phyloP scores from a whole-genome alignment of 53 echinoderm and acorn worm species.

The Holothuria scabra region DNA sequence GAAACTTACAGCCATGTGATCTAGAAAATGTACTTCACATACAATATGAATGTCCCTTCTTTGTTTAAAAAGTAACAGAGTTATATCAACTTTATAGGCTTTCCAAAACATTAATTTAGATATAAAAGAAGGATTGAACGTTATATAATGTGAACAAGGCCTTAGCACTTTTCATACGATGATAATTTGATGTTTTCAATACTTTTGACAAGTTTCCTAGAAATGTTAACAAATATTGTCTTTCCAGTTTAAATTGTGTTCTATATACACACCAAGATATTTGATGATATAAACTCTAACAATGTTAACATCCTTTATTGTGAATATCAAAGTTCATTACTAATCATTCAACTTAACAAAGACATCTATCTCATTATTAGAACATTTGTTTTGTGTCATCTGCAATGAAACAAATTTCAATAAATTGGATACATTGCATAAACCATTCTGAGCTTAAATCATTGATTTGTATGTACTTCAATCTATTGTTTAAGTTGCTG shows the following conservation, averaged over 20 bases:
- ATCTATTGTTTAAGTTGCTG: too few species aligned
- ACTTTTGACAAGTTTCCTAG: background rate
- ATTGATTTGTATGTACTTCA: too few species aligned
- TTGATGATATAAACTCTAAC: background rate
- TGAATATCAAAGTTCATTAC: slow-evolving; percentile 9
- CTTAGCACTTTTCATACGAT: too few species aligned
- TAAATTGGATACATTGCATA: slow-evolving; percentile 28
- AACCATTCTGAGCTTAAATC: background rate
- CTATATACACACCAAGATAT: too few species aligned
- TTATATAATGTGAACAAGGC: background rate
- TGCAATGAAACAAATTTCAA: slow-evolving; percentile 9
- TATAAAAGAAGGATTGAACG: slow-evolving; percentile 8
- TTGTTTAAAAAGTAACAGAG: background rate
- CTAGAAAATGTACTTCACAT: slow-evolving; percentile 12
- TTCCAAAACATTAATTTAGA: slow-evolving; percentile 24
- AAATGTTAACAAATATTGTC: slow-evolving; percentile 4
- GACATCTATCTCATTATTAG: background rate
- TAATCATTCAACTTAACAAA: background rate
- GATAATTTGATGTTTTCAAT: too few species aligned
- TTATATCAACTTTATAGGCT: slow-evolving; percentile 2
- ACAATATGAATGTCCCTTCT: background rate
- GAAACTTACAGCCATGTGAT: background rate
- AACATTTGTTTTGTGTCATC: background rate
- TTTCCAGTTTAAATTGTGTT: slow-evolving; percentile 10
- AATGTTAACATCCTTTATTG: slow-evolving; percentile 17